phyloP scores from a whole-genome alignment of 2,797 vertebrate genomes.

The Hemitrygon akajei region DNA sequence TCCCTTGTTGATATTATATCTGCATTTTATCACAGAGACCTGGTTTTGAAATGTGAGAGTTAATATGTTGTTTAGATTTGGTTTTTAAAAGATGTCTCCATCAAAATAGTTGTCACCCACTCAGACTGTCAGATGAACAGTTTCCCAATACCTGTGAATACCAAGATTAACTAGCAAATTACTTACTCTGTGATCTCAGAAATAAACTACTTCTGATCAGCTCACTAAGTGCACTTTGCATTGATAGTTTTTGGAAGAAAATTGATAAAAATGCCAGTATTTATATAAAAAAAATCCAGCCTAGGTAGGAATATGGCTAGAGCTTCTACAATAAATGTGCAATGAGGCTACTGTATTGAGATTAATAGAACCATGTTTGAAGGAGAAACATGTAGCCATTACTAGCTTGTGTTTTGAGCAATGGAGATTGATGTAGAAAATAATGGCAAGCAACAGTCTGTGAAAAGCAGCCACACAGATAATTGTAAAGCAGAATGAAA shows the following conservation, averaged over 20 bases:
- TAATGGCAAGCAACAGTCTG: background rate
- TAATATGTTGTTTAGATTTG: background rate
- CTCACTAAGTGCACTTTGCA: background rate
- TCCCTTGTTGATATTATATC: background rate
- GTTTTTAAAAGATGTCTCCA: background rate
- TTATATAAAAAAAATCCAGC: background rate
- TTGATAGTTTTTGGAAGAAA: background rate
- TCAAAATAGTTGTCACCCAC: background rate
- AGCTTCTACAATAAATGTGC: too few relatives aligned
- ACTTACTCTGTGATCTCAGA: background rate
- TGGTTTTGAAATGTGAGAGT: background rate
- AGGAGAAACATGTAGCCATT: too few relatives aligned
- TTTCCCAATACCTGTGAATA: background rate
- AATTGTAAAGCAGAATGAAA: too few relatives aligned
- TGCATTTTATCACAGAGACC: too few relatives aligned
- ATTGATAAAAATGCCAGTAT: background rate
- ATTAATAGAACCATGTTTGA: too few relatives aligned
- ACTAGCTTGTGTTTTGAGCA: too few relatives aligned
- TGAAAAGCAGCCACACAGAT: background rate
- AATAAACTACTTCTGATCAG: background rate
- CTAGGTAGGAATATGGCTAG: background rate
- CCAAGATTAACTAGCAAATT: background rate
- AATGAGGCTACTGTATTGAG: too few relatives aligned
- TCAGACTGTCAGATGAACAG: background rate
- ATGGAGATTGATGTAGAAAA: background rate